Evolutionary conservation across 2,888 invertebrate species (phyloP).

Genomic region (Rapana venosa): DNA sequence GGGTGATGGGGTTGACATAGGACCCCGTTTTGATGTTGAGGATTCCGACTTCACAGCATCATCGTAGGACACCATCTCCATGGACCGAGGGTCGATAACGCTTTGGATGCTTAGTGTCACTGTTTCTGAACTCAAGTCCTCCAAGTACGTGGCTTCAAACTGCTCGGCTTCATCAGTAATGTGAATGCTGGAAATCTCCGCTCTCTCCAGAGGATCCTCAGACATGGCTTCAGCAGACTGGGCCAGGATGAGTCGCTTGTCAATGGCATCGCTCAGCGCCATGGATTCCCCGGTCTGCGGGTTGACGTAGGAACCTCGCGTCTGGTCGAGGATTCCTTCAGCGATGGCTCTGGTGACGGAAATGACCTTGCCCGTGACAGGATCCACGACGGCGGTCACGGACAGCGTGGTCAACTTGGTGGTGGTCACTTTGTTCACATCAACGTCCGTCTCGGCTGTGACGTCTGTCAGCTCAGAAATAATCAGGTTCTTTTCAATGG

Average conservation of each 20-base stretch:
- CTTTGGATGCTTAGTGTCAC: slow-evolving; percentile 71
- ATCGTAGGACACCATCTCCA: slow-evolving; percentile 87
- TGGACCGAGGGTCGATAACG: slow-evolving; percentile 85
- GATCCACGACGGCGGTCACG: slow-evolving; percentile 83
- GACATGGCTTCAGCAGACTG: slow-evolving; percentile 82
- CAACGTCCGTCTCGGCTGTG: slow-evolving; percentile 88
- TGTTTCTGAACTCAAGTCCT: slow-evolving; percentile 74
- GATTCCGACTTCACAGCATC: slow-evolving; percentile 95
- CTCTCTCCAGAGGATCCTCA: slow-evolving; percentile 79
- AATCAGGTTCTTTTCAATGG: slow-evolving; percentile 88
- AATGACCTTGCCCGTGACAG: slow-evolving; percentile 84
- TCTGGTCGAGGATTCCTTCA: slow-evolving; percentile 91
- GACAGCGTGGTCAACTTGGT: slow-evolving; percentile 73
- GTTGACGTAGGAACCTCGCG: slow-evolving; percentile 85
- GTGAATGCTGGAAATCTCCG: slow-evolving; percentile 82
- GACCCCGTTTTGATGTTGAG: slow-evolving; percentile 85
- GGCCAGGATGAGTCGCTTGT: slow-evolving; percentile 85
- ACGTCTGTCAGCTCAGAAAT: slow-evolving; percentile 71
- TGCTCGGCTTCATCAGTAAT: slow-evolving; percentile 81
- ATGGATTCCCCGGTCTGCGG: slow-evolving; percentile 83
- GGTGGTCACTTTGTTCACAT: slow-evolving; percentile 86
- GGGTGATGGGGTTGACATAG: slow-evolving; percentile 86
- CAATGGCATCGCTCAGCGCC: slow-evolving; percentile 87
- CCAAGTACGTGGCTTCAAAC: slow-evolving; percentile 80
- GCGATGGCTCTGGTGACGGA: slow-evolving; percentile 95